Evolutionary conservation across 1,140 invertebrate genomes (phyloP), one percentile per base, ranked within the genome.

Genomic region (Grapholita molesta): DNA sequence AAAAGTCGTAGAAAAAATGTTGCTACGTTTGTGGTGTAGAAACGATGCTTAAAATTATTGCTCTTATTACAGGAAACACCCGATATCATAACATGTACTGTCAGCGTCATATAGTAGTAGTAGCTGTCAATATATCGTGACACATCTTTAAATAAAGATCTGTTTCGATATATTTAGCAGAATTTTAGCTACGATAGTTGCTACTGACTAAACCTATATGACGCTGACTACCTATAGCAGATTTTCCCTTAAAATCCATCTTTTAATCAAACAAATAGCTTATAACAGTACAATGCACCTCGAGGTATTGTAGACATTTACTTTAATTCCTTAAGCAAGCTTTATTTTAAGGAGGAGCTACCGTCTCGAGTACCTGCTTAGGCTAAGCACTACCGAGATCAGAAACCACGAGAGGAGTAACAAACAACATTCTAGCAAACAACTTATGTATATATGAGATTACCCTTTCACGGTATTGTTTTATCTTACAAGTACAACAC

Each of bases 391-490:
- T 61, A 12, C 25, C 30, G 55, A 61, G 55, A 57, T 57, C 23
- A 32, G 25, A 30, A 15, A n/a, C 55, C 24, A n/a, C 25, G 28
- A 28, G 25, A 15, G 4, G 0, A 38, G 28, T 67, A 28, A 15
- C 28, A 42, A 75, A 57, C 72, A 69, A 53, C 30, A 30, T 55
- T 66, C 73, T 67, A 68, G 48, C 61, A 73, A 48, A 73, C 64
- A 71, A 70, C 69, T 75, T 65, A 64, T 71, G 57, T 73, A 77
- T 71, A 65, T 73, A 77, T 52, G 28, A 72, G 68, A 76, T 77
- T 74, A 71, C 70, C 57, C 64, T 66, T 66, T 71, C 42, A 12
- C 64, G 69, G 73, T 75, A 79, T 79, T 79, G 75, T 75, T 79
- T 75, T 75, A 77, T 76, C 73, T 72, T 71, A 70, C 68, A 64